A percentile compares a stretch with the other conserved stretches of the same genome.
These are phyloP conservation scores for Amblyjoppa fuscipennis DNA, from an alignment of 2,888 invertebrate species.

Conservation along the genomic window DNA sequence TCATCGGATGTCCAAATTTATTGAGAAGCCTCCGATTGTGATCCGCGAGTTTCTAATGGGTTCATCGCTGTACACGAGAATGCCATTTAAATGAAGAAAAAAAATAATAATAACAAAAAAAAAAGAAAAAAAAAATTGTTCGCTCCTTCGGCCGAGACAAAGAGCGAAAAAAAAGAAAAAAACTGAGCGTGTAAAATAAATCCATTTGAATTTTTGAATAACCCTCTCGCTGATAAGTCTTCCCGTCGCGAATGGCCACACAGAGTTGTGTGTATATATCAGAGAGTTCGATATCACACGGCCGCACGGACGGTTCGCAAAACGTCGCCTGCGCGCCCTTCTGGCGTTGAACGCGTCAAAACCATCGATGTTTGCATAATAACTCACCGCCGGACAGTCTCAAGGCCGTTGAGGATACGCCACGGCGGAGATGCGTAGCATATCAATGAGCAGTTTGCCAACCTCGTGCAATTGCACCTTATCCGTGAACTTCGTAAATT, in stretches of 20 bases:
- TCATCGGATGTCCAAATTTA: not conserved
- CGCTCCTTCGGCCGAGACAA: not conserved
- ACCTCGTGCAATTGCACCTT: constrained; percentile 48
- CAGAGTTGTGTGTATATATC: constrained; percentile 6
- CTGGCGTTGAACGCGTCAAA: too few species aligned
- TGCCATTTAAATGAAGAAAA: constrained; percentile 56
- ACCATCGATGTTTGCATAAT: constrained; percentile 20
- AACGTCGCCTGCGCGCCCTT: too few species aligned
- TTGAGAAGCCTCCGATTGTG: constrained; percentile 30
- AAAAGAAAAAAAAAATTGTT: constrained; percentile 21
- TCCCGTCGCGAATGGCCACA: constrained; percentile 44
- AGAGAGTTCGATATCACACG: too few species aligned
- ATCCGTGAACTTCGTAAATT: not conserved
- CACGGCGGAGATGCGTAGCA: constrained; percentile 55
- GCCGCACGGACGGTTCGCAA: too few species aligned
- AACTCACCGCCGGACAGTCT: constrained; percentile 58
- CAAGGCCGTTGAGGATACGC: constrained; percentile 61
- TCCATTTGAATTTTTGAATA: constrained; percentile 41
- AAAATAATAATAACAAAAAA: constrained; percentile 37
- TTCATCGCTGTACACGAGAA: constrained; percentile 57
- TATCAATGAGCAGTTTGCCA: constrained; percentile 56
- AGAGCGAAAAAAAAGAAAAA: constrained; percentile 16
- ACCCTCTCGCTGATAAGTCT: constrained; percentile 53
- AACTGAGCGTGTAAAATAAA: constrained; percentile 35
- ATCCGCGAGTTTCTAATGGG: constrained; percentile 51